phyloP scores from a whole-genome alignment of 2,113 vertebrate genomes.

The Neopipo cinnamomea region DNA sequence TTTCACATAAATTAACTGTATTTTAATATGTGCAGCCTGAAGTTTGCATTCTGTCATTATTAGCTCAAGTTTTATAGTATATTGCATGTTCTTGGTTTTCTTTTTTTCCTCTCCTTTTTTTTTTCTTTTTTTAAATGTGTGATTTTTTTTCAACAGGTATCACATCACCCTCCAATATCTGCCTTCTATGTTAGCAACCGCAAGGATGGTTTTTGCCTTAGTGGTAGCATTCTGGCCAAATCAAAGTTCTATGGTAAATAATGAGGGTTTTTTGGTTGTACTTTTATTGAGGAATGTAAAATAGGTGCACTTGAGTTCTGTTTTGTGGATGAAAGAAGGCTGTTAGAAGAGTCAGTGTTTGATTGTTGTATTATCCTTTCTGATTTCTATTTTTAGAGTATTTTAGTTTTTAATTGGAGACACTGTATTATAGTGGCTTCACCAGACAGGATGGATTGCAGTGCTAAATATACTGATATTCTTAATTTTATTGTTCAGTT shows the following conservation, averaged over 20 bases:
- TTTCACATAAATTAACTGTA: background rate
- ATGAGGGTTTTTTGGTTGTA: fast-evolving
- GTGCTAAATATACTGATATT: background rate
- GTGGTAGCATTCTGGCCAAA: slow-evolving; percentile 97
- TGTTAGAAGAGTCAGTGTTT: background rate
- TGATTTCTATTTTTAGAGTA: background rate
- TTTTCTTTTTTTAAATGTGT: background rate
- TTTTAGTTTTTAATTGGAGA: background rate
- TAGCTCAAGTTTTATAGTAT: background rate
- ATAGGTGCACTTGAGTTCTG: background rate
- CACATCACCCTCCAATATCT: slow-evolving; percentile 97
- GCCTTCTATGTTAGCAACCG: slow-evolving; percentile 98
- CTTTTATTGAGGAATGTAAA: background rate
- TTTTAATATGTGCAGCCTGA: background rate
- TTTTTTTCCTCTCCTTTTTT: background rate
- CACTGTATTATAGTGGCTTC: background rate
- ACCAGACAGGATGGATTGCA: background rate
- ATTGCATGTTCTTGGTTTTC: background rate
- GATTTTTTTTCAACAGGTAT: slow-evolving; percentile 78
- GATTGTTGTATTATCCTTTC: background rate
- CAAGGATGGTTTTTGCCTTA: slow-evolving; percentile 98
- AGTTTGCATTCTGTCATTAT: background rate
- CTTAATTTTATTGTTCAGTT: background rate
- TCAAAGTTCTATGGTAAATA: slow-evolving; percentile 96
- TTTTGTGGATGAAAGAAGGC: background rate